A percentile compares a stretch with the other conserved stretches of the same genome.
phyloP scores from a whole-genome alignment of 2,113 vertebrate species.

The Glaucidium brasilianum region DNA sequence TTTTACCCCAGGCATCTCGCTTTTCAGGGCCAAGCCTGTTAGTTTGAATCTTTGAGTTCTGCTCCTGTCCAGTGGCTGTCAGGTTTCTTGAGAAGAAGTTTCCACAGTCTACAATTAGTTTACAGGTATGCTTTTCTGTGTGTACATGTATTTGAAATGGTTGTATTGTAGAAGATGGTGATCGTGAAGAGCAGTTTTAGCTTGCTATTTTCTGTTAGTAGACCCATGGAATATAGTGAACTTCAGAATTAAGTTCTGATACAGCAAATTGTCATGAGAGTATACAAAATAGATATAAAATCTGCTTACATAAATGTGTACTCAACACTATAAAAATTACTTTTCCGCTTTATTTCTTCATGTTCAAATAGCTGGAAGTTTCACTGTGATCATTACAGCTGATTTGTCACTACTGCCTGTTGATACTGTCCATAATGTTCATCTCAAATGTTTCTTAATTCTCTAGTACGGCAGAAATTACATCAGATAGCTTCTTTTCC shows the following conservation, averaged over 20 bases:
- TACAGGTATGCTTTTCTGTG: neutral
- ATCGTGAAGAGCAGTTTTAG: neutral
- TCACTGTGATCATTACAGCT: neutral
- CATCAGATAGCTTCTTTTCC: neutral
- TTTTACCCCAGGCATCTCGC: neutral
- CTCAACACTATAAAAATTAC: neutral
- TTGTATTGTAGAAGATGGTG: neutral
- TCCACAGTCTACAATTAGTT: neutral
- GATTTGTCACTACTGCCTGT: neutral
- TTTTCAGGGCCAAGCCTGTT: neutral
- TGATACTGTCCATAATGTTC: neutral
- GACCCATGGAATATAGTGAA: neutral
- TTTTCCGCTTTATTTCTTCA: neutral
- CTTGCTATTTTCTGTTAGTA: neutral
- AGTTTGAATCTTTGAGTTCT: constrained; percentile 3
- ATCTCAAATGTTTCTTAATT: neutral
- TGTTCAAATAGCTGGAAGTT: neutral
- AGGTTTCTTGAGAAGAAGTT: neutral
- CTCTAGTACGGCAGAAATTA: neutral
- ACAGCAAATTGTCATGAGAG: neutral
- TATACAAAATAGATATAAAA: neutral
- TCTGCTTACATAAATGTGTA: neutral
- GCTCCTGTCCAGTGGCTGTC: neutral
- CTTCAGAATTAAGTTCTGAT: neutral
- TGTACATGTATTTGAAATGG: neutral